Conservation (phyloP, 2,888 invertebrate species). For the Drepanosiphum platanoidis region DNA sequence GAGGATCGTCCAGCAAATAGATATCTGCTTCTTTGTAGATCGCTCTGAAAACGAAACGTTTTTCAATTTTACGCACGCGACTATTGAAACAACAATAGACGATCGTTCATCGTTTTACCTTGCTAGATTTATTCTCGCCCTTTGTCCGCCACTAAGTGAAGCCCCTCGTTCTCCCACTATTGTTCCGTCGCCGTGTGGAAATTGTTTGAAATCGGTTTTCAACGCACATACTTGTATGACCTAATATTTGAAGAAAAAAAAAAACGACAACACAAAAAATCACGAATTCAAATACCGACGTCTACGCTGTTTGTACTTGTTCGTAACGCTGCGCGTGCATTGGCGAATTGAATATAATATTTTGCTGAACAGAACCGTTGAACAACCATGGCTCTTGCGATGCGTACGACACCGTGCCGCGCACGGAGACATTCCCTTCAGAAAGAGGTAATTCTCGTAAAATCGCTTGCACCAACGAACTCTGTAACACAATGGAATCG, state of each 20-base stretch:
- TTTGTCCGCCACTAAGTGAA: too few species aligned
- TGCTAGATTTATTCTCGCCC: too few species aligned
- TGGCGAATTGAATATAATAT: conserved; percentile 87
- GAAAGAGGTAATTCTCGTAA: conserved; percentile 79
- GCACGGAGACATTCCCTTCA: conserved; percentile 74
- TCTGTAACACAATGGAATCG: conserved; percentile 69
- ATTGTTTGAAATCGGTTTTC: conserved; percentile 77
- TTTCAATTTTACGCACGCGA: conserved; percentile 74
- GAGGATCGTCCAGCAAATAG: too few species aligned
- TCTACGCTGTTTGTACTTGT: conserved; percentile 69
- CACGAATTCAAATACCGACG: conserved; percentile 64
- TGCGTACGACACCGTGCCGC: conserved; percentile 80
- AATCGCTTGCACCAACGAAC: conserved; percentile 77
- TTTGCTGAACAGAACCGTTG: conserved; percentile 86
- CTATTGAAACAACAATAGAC: conserved; percentile 86
- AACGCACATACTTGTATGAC: conserved; percentile 79
- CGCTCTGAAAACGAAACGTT: conserved; percentile 68
- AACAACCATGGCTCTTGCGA: conserved; percentile 90
- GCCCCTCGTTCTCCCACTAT: conserved; percentile 90
- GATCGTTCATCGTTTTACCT: too few species aligned
- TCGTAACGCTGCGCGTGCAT: conserved; percentile 78
- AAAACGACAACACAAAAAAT: too few species aligned
- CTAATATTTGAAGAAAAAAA: too few species aligned
- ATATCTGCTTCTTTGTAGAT: conserved; percentile 70
- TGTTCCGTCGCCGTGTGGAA: conserved; percentile 84